phyloP scores from a whole-genome alignment of 2,888 invertebrate species.

The Apodemia duryi region DNA sequence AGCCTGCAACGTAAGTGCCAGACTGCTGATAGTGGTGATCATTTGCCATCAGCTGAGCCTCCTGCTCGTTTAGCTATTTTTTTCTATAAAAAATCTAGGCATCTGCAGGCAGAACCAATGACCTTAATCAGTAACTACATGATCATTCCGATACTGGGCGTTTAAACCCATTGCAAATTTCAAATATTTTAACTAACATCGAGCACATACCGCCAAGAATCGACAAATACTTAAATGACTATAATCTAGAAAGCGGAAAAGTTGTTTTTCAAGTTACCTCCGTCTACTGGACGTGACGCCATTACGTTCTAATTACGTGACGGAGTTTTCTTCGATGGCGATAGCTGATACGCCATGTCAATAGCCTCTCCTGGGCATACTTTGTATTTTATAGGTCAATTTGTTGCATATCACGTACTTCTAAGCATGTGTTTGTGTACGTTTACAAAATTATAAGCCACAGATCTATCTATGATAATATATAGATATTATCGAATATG shows the following conservation, averaged over 20 bases:
- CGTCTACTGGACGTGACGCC: conserved; percentile 46
- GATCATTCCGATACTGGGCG: no score
- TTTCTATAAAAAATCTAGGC: no score
- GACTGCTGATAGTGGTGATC: no score
- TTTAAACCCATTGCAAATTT: no score
- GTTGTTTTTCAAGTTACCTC: conserved; percentile 39
- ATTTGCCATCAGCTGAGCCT: no score
- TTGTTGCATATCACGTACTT: conserved; percentile 6
- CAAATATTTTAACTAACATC: background rate
- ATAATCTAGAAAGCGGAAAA: conserved; percentile 53
- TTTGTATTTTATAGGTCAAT: conserved; percentile 6
- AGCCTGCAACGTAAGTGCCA: no score
- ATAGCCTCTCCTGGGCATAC: conserved; percentile 11
- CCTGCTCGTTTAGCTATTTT: no score
- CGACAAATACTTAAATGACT: conserved; percentile 29
- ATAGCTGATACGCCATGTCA: conserved; percentile 9
- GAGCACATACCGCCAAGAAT: background rate
- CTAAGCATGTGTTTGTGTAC: conserved; percentile 5
- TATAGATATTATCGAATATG: no score
- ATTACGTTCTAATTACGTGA: conserved; percentile 38
- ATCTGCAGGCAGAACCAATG: no score
- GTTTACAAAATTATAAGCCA: background rate
- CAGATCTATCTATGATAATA: background rate
- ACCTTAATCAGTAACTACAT: no score
- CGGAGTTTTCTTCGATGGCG: conserved; percentile 19